Conservation (phyloP, 2,113 vertebrate genomes). For the Tichodroma muraria region DNA sequence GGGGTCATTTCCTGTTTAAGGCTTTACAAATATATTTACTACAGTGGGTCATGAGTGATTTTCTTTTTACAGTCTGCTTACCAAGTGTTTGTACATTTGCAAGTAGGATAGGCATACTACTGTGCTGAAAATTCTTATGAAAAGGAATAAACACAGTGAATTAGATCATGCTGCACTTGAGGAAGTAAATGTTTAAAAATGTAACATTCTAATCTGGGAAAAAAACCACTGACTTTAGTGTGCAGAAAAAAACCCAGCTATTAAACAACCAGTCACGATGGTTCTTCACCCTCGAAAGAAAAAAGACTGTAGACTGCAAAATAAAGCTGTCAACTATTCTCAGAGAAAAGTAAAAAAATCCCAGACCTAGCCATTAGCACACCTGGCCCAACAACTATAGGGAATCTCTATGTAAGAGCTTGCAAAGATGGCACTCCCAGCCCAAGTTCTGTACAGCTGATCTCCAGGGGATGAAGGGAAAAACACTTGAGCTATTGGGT, state of each 20-base stretch:
- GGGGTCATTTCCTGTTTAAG: not conserved
- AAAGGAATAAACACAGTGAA: not conserved
- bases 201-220: not conserved
- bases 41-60: not conserved
- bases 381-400: not conserved
- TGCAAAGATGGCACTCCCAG: not conserved
- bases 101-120: not conserved
- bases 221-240: not conserved
- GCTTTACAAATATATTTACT: not conserved
- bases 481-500: not conserved
- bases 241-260: not conserved
- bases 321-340: not conserved
- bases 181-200: constrained; percentile 8
- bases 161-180: not conserved
- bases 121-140: not conserved
- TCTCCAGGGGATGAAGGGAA: not conserved
- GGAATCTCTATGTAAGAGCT: not conserved
- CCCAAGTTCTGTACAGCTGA: not conserved
- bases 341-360: not conserved
- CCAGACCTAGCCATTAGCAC: not conserved
- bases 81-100: not conserved
- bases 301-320: not conserved
- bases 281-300: not conserved
- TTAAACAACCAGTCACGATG: not conserved
- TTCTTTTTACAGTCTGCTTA: constrained; percentile 5